Evolutionary conservation across 2,888 invertebrate genomes (phyloP), one percentile per base, ranked within the genome.

Genomic region (Coleophora deauratella): DNA sequence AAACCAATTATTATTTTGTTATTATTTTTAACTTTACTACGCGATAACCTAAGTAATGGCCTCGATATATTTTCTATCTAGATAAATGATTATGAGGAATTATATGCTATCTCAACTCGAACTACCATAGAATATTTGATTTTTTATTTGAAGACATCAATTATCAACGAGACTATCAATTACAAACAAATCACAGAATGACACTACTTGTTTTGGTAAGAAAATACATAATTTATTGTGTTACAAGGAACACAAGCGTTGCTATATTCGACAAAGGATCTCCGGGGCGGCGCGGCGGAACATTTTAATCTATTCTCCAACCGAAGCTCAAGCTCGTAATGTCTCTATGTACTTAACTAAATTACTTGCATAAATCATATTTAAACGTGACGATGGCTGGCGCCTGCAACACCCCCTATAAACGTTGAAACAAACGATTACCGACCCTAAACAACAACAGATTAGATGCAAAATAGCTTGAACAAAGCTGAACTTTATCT

Each of bases 361-460:
- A 82, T 84, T 82, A 82, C 84, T 79, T 73, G 78, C 79, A 84
- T 84, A 84, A 82, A 82, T 84, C 84, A 84, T 84, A 82, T 82
- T 79, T 78, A 75, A 81, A 81, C 78, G 81, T 80, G 79, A 80
- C 72, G 79, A 81, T 59, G 65, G 62, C 59, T 53, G 59, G 63
- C 67, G 66, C 65, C 63, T 59, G 43, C 46, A 45, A 45, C 48
- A 54, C 59, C 62, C 51, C 51, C 40, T 42, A 47, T 45, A 44
- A 21, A 27, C 33, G 34, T 4, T 38, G 28, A 46, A 47, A 39
- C 55, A 59, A 46, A 45, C 62, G 50, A 72, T 61, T 60, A 55
- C 33, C 55, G 52, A 59, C 72, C 54, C 47, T 67, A 66, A 50
- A 14, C 6, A 38, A 3, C 28, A 12, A 14, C 42, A 44, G 38